These are phyloP conservation scores for Hormiphora californensis DNA, from an alignment of 37 sponge, comb jelly and placozoan species.

Conservation along the genomic window DNA sequence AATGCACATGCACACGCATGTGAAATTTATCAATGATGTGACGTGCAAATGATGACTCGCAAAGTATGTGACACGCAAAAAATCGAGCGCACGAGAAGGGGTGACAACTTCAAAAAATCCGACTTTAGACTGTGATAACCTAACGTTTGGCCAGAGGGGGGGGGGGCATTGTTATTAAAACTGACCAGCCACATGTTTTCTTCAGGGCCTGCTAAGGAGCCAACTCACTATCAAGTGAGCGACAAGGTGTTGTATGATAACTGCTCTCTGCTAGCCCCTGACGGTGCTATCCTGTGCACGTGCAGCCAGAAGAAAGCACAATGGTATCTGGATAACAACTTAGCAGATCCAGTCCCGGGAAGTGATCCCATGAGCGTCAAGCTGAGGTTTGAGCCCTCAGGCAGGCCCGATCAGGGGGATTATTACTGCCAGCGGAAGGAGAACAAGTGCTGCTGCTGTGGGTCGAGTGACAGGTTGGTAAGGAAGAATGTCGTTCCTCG, in stretches of 20 bases:
- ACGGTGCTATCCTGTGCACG: slow-evolving; percentile 67
- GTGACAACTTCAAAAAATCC: too few species aligned
- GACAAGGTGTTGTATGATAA: slow-evolving; percentile 70
- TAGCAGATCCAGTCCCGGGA: slow-evolving; percentile 64
- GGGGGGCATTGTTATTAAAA: too few species aligned
- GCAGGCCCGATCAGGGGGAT: slow-evolving; percentile 63
- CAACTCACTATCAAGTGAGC: slow-evolving; percentile 56
- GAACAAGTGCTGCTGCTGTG: slow-evolving; percentile 80
- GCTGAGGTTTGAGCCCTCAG: slow-evolving; percentile 74
- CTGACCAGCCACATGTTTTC: too few species aligned
- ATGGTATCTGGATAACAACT: slow-evolving; percentile 68
- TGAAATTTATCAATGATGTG: too few species aligned
- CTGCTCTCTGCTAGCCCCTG: slow-evolving; percentile 72
- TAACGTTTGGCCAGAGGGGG: too few species aligned
- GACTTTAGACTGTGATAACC: too few species aligned
- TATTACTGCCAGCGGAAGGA: slow-evolving; percentile 73
- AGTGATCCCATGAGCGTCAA: slow-evolving; percentile 63
- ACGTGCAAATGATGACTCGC: too few species aligned
- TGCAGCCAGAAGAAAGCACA: slow-evolving; percentile 67
- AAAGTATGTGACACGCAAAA: too few species aligned
- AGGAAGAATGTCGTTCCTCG: slow-evolving; percentile 78
- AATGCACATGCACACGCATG: too few species aligned
- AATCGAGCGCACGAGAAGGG: too few species aligned
- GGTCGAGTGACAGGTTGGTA: slow-evolving; percentile 59
- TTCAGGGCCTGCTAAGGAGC: too few species aligned